phyloP scores from a whole-genome alignment of 1,140 invertebrate species.

The Gonatopus flavifemur region DNA sequence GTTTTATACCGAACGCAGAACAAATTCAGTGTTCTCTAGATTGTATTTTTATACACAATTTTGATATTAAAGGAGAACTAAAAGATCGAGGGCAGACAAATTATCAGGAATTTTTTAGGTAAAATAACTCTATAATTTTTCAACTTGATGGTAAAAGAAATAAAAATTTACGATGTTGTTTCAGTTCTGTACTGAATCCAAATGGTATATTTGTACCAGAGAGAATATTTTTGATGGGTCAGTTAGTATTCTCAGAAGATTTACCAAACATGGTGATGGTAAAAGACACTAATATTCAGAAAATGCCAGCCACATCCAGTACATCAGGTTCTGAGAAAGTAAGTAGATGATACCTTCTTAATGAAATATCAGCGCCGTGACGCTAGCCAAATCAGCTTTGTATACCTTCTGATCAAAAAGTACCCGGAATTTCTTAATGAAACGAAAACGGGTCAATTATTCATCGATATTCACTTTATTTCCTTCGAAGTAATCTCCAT shows the following conservation, averaged over 20 bases:
- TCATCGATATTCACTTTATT: too few species aligned
- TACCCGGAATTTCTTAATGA: too few species aligned
- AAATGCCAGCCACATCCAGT: constrained; percentile 2
- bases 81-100: constrained; percentile 34
- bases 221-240: constrained; percentile 44
- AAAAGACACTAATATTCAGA: constrained; percentile 35
- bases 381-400: too few species aligned
- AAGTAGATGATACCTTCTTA: too few species aligned
- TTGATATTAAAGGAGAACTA: constrained; percentile 44
- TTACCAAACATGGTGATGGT: constrained; percentile 42
- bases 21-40: constrained; percentile 30
- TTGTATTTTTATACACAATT: constrained; percentile 38
- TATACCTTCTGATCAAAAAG: too few species aligned
- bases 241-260: constrained; percentile 39
- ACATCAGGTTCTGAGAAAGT: constrained; percentile 21
- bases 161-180: constrained; percentile 12
- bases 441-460: too few species aligned
- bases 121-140: constrained; percentile 10
- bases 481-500: not conserved
- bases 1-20: constrained; percentile 24
- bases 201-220: constrained; percentile 51
- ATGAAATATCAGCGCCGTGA: too few species aligned
- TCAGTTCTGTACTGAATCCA: constrained; percentile 31
- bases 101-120: constrained; percentile 34
- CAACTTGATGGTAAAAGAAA: constrained; percentile 15